These are phyloP conservation scores for Xylota sylvarum DNA, from an alignment of 2,888 invertebrate species.

Conservation along the genomic window DNA sequence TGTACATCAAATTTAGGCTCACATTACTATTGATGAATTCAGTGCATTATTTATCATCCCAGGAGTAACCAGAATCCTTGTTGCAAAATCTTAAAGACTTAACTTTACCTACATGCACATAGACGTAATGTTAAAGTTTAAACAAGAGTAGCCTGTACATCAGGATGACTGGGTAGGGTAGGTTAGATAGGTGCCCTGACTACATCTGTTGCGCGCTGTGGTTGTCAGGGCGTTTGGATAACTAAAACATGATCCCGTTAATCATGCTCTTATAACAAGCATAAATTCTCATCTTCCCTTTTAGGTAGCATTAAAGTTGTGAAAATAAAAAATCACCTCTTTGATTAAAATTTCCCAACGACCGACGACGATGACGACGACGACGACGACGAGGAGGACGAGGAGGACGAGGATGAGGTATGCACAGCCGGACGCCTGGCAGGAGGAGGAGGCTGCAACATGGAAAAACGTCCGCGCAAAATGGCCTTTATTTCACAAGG, in stretches of 20 bases:
- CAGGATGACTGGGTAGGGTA: no score
- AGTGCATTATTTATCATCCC: slow-evolving; percentile 31
- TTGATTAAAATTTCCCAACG: slow-evolving; percentile 71
- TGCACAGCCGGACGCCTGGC: slow-evolving; percentile 14
- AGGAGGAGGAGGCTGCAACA: slow-evolving; percentile 17
- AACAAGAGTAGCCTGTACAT: slow-evolving; percentile 1
- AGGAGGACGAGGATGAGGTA: slow-evolving; percentile 23
- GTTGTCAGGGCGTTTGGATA: slow-evolving; percentile 54
- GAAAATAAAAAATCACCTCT: slow-evolving; percentile 66
- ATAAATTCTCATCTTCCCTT: slow-evolving; percentile 53
- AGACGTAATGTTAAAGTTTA: slow-evolving; percentile 1
- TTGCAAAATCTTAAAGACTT: slow-evolving; percentile 15
- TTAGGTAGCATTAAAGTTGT: slow-evolving; percentile 52
- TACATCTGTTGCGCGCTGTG: slow-evolving; percentile 62
- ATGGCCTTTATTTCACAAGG: slow-evolving; percentile 66
- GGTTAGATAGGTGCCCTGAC: not conserved
- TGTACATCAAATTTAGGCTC: slow-evolving; percentile 11
- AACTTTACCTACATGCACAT: not conserved
- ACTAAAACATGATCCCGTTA: slow-evolving; percentile 66
- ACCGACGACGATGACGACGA: not conserved
- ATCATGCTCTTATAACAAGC: slow-evolving; percentile 60
- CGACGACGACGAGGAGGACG: slow-evolving; percentile 8
- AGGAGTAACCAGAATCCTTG: not conserved
- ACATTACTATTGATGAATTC: slow-evolving; percentile 29
- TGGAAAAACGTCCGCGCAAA: slow-evolving; percentile 61